A percentile compares a stretch with the other conserved stretches of the same genome.
Conservation (phyloP, 2,888 invertebrate species). For the Crossocerus cetratus region DNA sequence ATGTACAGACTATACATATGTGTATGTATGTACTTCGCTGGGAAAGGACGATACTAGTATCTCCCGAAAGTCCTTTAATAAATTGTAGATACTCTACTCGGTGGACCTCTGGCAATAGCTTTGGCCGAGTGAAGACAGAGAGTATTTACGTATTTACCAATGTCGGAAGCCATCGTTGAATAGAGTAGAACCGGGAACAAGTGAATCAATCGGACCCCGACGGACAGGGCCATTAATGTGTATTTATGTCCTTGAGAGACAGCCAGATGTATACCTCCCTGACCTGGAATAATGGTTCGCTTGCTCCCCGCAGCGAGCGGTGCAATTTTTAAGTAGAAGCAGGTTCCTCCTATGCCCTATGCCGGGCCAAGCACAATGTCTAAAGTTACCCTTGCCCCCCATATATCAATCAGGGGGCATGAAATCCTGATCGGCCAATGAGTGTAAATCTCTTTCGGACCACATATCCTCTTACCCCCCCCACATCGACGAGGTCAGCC, state of each 20-base stretch:
- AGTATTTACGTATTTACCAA: not conserved
- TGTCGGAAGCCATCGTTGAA: not conserved
- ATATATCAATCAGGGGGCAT: slow-evolving; percentile 54
- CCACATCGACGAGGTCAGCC: slow-evolving; percentile 36
- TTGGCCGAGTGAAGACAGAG: not conserved
- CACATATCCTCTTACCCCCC: not conserved
- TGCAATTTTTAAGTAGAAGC: slow-evolving; percentile 52
- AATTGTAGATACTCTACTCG: no score
- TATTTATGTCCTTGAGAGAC: slow-evolving; percentile 49
- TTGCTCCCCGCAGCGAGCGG: slow-evolving; percentile 10
- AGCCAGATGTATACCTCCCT: slow-evolving; percentile 41
- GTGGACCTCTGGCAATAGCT: not conserved
- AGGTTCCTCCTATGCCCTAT: slow-evolving; percentile 31
- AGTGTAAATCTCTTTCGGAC: slow-evolving; percentile 49
- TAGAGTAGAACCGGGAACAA: slow-evolving; percentile 22
- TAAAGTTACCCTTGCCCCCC: slow-evolving; percentile 47
- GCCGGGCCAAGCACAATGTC: slow-evolving; percentile 26
- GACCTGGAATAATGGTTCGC: slow-evolving; percentile 39
- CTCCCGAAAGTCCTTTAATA: slow-evolving; percentile 15
- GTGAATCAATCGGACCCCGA: slow-evolving; percentile 42
- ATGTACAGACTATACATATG: no score
- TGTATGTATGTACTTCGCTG: no score
- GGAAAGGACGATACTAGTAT: slow-evolving; percentile 13
- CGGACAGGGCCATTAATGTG: slow-evolving; percentile 48
- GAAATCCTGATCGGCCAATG: slow-evolving; percentile 61